Evolutionary conservation across 2,888 invertebrate genomes (phyloP), one percentile per base, ranked within the genome.

Genomic region (Sclerodermus sp.): DNA sequence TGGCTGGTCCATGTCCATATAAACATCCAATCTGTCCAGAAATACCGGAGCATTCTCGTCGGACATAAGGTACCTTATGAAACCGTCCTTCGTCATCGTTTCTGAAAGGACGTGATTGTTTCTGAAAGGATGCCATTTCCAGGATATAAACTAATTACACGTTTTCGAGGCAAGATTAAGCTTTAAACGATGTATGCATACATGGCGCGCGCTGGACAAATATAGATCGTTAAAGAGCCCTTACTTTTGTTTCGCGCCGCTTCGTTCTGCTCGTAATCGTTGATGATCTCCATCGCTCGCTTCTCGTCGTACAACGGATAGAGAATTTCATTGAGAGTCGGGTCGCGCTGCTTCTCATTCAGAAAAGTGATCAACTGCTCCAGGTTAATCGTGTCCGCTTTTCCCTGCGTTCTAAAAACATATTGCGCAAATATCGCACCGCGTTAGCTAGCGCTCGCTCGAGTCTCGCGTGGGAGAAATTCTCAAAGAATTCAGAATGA

Each of bases 41-140:
- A 99, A 99, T 58, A 99, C 98, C 0, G 99, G 98, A 0, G 98
- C 96, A 81, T 99, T 99, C 81, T 99, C 99, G 79, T 99, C 99
- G 0, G 98, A 98, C 96, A 99, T 99, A 62, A 99, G 85, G 82
- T 98, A 99, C 53, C 97, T 89, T 79, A 97, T 95, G 65, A 99
- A 87, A 32, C 98, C 98, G 79, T 98, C 97, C 79, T 96, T 90
- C 53, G 93, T 92, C 62, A 98, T 82, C 77, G 88, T 85, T 77
- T 87, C 91, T 91, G 79, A 45, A 79, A 77, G 55, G 53, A 53
- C 48, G 64, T 58, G 66, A 63, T 60, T 60, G 58, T 45, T 58
- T 66, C 60, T 64, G 59, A 64, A 66, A 62, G 55, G 61, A 64
- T 60, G 59, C 54, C 56, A 47, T 56, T 56, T 48, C 48, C 31